A percentile compares a stretch with the other conserved stretches of the same genome.
These are phyloP conservation scores for Poecilia velifera DNA, from an alignment of 2,797 vertebrate species.

Conservation along the genomic window DNA sequence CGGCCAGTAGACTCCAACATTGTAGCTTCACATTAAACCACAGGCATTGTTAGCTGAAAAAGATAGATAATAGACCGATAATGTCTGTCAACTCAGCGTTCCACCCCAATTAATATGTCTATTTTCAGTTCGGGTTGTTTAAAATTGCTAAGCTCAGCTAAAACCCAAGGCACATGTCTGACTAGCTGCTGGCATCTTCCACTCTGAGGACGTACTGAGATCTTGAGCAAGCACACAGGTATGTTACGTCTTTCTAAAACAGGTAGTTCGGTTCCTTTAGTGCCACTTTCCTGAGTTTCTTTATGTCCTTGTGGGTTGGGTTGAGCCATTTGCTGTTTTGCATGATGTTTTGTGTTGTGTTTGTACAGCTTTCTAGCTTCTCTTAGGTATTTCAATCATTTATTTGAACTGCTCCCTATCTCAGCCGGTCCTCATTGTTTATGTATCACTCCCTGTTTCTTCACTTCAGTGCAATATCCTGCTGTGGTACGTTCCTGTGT, in stretches of 20 bases:
- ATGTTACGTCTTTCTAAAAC: neutral
- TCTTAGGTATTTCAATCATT: neutral
- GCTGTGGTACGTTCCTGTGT: neutral
- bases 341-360: neutral
- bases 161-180: neutral
- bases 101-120: neutral
- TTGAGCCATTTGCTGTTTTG: neutral
- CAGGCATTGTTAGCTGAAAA: neutral
- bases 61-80: neutral
- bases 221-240: neutral
- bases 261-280: neutral
- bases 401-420: neutral
- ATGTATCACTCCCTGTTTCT: neutral
- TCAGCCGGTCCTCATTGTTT: neutral
- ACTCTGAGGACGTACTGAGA: neutral
- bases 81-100: neutral
- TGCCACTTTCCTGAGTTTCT: neutral
- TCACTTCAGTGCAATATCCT: slow-evolving; percentile 1
- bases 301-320: neutral
- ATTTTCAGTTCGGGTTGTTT: neutral
- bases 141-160: neutral
- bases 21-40: neutral
- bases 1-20: neutral
- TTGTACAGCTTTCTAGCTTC: neutral
- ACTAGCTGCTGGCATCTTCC: neutral